Conservation (phyloP, 2,888 invertebrate species). For the Galerucella nymphaeae region DNA sequence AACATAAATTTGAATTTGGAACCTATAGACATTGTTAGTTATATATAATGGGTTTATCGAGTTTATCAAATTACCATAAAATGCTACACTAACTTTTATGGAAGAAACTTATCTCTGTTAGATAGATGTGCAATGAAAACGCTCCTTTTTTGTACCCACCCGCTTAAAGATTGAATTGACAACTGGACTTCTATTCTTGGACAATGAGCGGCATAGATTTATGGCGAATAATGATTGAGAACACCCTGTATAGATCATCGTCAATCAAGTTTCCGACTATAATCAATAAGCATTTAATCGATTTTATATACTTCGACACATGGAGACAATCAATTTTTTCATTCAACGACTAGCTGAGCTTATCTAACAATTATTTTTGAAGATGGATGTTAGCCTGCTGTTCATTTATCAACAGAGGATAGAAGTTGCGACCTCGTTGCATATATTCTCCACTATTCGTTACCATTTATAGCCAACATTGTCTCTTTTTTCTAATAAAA, state of each 20-base stretch:
- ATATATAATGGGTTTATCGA: conserved; percentile 6
- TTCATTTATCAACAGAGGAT: conserved; percentile 41
- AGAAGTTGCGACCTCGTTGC: conserved; percentile 43
- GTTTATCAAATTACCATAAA: conserved; percentile 7
- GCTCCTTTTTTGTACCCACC: background rate
- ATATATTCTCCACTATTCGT: conserved; percentile 33
- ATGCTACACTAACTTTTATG: background rate
- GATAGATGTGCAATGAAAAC: background rate
- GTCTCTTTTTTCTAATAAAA: background rate
- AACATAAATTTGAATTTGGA: conserved; percentile 25
- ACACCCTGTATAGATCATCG: background rate
- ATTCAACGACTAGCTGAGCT: background rate
- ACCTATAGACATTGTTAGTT: conserved; percentile 11
- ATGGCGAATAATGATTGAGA: too few relatives aligned
- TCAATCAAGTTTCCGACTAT: background rate
- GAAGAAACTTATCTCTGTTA: background rate
- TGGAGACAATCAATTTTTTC: background rate
- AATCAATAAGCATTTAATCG: background rate
- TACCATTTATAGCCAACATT: conserved; percentile 7
- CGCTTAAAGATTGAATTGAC: background rate
- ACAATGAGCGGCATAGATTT: too few relatives aligned
- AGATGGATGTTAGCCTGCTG: conserved; percentile 40
- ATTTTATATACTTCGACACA: background rate
- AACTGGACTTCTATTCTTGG: too few relatives aligned
- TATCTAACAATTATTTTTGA: conserved; percentile 44